A percentile compares a stretch with the other conserved stretches of the same genome.
These are phyloP conservation scores for Mastigias papua DNA, from an alignment of 30 jellyfish, hydroid and myxozoan species.

Conservation along the genomic window DNA sequence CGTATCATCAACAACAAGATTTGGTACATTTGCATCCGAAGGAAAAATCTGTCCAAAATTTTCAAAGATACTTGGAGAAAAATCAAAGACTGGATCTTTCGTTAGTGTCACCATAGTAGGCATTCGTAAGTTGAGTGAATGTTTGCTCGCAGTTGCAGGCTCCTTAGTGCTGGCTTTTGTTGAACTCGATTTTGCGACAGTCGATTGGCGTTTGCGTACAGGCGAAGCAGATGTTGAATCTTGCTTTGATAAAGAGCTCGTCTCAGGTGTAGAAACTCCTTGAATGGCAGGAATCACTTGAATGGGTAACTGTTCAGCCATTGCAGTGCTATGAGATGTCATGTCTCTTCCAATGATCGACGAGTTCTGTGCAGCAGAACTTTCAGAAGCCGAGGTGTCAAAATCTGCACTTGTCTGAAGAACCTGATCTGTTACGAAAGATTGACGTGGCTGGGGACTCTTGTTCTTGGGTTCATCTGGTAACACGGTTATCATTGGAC, in stretches of 20 bases:
- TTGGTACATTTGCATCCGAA: constrained; percentile 16
- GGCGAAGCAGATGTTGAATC: not conserved
- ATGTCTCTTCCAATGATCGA: not conserved
- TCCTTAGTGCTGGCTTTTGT: constrained; percentile 1
- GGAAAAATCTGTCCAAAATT: constrained; percentile 56
- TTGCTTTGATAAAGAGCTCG: not conserved
- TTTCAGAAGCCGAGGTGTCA: not conserved
- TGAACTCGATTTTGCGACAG: not conserved
- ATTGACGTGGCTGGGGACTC: not conserved
- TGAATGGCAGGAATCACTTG: not conserved
- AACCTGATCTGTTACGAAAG: not conserved
- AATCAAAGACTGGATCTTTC: constrained; percentile 42
- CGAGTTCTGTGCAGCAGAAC: not conserved
- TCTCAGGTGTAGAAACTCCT: not conserved
- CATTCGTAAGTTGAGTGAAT: constrained; percentile 32
- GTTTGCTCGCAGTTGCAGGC: constrained; percentile 9
- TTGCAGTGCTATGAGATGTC: not conserved
- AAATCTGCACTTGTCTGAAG: not conserved
- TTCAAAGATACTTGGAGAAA: constrained; percentile 72
- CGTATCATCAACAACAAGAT: constrained; percentile 23
- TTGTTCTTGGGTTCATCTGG: constrained; percentile 59
- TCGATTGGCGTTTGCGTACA: not conserved
- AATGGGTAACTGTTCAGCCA: not conserved
- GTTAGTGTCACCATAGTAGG: constrained; percentile 63
- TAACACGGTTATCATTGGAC: constrained; percentile 58